A percentile compares a stretch with the other conserved stretches of the same genome.
Conservation (phyloP, 2,888 invertebrate genomes). For the Boloria euphrosyne region DNA sequence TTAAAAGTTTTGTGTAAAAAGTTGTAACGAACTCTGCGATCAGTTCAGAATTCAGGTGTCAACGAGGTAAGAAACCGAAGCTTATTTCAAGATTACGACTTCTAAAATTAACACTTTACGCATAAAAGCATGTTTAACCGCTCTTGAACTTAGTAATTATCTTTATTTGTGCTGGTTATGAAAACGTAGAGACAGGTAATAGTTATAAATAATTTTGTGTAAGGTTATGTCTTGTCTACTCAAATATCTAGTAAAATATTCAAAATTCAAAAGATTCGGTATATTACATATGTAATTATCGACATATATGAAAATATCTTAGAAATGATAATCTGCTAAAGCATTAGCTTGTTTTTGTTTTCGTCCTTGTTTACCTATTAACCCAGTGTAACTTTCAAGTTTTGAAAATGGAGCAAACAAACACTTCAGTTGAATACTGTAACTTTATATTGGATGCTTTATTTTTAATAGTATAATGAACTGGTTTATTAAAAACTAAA, state of each 20-base stretch:
- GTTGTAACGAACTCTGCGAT: slow-evolving; percentile 79
- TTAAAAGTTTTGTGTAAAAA: slow-evolving; percentile 74
- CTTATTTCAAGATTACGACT: slow-evolving; percentile 66
- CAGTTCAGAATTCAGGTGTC: slow-evolving; percentile 80
- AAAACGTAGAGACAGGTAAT: slow-evolving; percentile 53
- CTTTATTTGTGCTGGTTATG: slow-evolving; percentile 29
- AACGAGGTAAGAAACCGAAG: slow-evolving; percentile 80
- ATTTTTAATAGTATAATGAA: neutral
- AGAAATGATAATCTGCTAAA: neutral
- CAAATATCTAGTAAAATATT: slow-evolving; percentile 44
- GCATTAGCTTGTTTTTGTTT: slow-evolving; percentile 13
- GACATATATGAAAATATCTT: neutral
- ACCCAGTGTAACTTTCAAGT: slow-evolving; percentile 43
- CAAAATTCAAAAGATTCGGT: slow-evolving; percentile 28
- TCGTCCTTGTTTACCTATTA: slow-evolving; percentile 45
- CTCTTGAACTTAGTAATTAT: slow-evolving; percentile 46
- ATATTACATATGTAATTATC: slow-evolving; percentile 2
- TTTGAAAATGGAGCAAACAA: slow-evolving; percentile 31
- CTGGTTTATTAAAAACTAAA: no score
- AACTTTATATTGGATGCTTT: neutral
- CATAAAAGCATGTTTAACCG: slow-evolving; percentile 48
- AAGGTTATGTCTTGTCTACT: slow-evolving; percentile 71
- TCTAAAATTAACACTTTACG: slow-evolving; percentile 63
- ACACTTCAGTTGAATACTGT: slow-evolving; percentile 2
- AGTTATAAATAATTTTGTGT: slow-evolving; percentile 72